A percentile compares a stretch with the other conserved stretches of the same genome.
Evolutionary conservation across 2,888 invertebrate genomes (phyloP).

Genomic region (Calliscelio sp.): DNA sequence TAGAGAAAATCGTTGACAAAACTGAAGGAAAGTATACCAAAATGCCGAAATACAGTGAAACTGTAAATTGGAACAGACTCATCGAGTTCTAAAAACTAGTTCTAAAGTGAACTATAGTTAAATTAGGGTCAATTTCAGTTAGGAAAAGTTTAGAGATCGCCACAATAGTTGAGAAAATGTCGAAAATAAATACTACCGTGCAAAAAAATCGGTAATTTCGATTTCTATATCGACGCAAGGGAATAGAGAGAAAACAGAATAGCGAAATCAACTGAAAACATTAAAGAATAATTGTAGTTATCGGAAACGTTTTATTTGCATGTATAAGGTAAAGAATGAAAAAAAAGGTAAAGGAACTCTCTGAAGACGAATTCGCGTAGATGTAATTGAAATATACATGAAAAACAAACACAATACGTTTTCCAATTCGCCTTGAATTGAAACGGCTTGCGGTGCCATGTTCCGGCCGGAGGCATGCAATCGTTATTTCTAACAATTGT

Average conservation of each 20-base stretch:
- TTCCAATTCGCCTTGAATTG: slow-evolving; percentile 56
- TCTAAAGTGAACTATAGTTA: too few species aligned
- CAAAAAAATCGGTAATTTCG: too few species aligned
- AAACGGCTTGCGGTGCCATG: slow-evolving; percentile 46
- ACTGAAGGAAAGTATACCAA: too few species aligned
- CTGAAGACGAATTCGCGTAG: slow-evolving; percentile 48
- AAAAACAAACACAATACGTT: slow-evolving; percentile 63
- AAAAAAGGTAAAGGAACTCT: background rate
- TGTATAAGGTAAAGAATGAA: slow-evolving; percentile 12
- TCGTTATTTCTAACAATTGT: slow-evolving; percentile 68
- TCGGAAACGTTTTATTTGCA: slow-evolving; percentile 33
- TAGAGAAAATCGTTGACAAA: too few species aligned
- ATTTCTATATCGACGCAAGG: background rate
- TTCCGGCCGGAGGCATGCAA: slow-evolving; percentile 49
- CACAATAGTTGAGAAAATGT: too few species aligned
- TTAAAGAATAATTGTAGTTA: slow-evolving; percentile 31
- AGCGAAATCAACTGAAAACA: background rate
- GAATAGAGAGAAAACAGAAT: background rate
- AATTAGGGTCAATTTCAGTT: too few species aligned
- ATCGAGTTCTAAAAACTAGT: too few species aligned
- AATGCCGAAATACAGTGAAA: too few species aligned
- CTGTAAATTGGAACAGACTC: too few species aligned
- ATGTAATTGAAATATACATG: slow-evolving; percentile 65
- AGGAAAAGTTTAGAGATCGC: too few species aligned
- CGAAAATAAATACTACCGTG: too few species aligned